phyloP scores from a whole-genome alignment of 1,140 invertebrate genomes.

The Saccostrea echinata region DNA sequence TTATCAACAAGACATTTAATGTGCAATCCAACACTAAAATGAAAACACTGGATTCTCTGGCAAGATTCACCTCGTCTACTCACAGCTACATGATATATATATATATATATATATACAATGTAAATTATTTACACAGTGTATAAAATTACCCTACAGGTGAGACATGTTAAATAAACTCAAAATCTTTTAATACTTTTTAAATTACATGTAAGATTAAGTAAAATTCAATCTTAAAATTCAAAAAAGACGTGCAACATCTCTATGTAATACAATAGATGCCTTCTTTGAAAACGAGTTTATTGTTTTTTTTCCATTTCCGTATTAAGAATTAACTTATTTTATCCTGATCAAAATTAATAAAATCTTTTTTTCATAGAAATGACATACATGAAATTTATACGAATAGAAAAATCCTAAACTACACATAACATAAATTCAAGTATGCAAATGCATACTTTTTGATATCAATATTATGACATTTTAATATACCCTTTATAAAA shows the following conservation, averaged over 20 bases:
- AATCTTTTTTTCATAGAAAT: not conserved
- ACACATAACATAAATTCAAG: not conserved
- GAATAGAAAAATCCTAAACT: not conserved
- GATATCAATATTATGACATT: conserved; percentile 1
- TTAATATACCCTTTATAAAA: conserved; percentile 11
- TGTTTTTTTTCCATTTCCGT: not conserved
- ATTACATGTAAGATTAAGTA: not conserved
- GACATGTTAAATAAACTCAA: not conserved
- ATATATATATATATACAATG: not conserved
- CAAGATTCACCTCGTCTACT: not conserved
- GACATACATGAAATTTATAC: not conserved
- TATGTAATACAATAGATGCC: too few species aligned
- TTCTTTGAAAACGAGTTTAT: too few species aligned
- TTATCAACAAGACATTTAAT: not conserved
- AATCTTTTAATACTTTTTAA: not conserved
- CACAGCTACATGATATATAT: not conserved
- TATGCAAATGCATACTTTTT: not conserved
- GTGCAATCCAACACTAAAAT: not conserved
- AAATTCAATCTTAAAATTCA: not conserved
- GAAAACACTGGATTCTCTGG: not conserved
- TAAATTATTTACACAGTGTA: conserved; percentile 5
- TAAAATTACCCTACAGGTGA: conserved; percentile 21
- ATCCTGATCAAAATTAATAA: not conserved
- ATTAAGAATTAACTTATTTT: not conserved
- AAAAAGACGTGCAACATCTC: not conserved